Evolutionary conservation across 2,113 vertebrate species (phyloP).

Genomic region (Alectura lathami): DNA sequence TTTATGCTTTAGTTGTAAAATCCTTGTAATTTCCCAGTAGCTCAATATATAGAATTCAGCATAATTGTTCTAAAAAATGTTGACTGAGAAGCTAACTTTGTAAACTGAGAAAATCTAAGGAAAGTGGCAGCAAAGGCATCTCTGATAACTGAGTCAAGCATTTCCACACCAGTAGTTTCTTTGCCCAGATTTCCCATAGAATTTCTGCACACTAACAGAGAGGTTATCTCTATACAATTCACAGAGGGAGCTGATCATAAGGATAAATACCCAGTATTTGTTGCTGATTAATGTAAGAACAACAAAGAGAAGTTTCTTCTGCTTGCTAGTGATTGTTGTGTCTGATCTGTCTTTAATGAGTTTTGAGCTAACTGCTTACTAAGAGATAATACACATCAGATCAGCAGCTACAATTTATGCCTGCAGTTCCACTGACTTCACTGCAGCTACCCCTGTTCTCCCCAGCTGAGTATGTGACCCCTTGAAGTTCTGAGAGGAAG

Average conservation of each 20-base stretch:
- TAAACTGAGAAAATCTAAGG: neutral
- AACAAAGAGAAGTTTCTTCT: neutral
- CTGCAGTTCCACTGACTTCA: neutral
- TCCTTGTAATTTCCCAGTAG: neutral
- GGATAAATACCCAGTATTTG: neutral
- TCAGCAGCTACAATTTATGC: neutral
- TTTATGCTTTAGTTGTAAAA: neutral
- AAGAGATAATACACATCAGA: neutral
- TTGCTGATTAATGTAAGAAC: neutral
- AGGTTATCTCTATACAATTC: neutral
- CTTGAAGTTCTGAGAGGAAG: slow-evolving; percentile 44
- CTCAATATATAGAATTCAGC: neutral
- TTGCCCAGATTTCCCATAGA: neutral
- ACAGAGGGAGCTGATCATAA: neutral
- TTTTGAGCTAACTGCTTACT: neutral
- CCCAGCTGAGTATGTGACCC: neutral
- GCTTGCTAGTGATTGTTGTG: neutral
- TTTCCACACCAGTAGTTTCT: neutral
- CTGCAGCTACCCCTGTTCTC: neutral
- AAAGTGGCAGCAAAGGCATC: neutral
- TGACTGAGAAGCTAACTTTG: neutral
- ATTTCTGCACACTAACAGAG: neutral
- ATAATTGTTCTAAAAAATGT: neutral
- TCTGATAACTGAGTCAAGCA: neutral
- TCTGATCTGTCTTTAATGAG: neutral